Evolutionary conservation across 2,797 vertebrate species (phyloP), one percentile per base, ranked within the genome.

Genomic region (Antrozous pallidus): DNA sequence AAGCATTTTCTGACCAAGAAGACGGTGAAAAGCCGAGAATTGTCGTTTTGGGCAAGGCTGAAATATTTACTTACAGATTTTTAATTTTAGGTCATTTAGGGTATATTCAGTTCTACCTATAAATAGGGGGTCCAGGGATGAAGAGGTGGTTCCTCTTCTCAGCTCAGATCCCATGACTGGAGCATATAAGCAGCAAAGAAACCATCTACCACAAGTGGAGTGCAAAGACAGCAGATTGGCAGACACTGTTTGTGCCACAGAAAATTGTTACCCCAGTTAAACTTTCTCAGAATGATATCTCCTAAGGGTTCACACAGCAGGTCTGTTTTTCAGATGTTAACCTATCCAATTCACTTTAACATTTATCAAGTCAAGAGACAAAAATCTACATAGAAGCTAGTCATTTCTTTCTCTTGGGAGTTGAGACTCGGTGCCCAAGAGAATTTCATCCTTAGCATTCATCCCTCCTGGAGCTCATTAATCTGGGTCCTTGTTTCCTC

Each of bases 241-340:
- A 91, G 69, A 77, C 40, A 31, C 38, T 22, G 8, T 40, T n/a
- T 31, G 38, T 86, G 56, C 36, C 54, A 73, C 24, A 42, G 92
- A 74, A 91, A 79, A 56, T 69, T 65, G 45, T 85, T 63, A 33
- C 13, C 40, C 33, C 24, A 65, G n/a, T 78, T 65, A 42, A 70
- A 63, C 51, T 54, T 92, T 90, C 33, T 96, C 49, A 87, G 28
- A 90, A 26, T 51, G 33, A 22, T 54, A 26, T 38, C 63, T 74
- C 54, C 67, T 63, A 71, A 45, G 58, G 40, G n/a, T 33, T 81
- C 11, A 24, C 69, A 79, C 9, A 84, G 38, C 38, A 86, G 73
- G 24, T 58, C 51, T 94, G 33, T 5, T 95, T 91, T 79, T 84
- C 73, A 87, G 63, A 67, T 79, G 69, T 71, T 90, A 74, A 78